Evolutionary conservation across 2,113 vertebrate genomes (phyloP), one percentile per base, ranked within the genome.

Genomic region (Apodemus speciosus): DNA sequence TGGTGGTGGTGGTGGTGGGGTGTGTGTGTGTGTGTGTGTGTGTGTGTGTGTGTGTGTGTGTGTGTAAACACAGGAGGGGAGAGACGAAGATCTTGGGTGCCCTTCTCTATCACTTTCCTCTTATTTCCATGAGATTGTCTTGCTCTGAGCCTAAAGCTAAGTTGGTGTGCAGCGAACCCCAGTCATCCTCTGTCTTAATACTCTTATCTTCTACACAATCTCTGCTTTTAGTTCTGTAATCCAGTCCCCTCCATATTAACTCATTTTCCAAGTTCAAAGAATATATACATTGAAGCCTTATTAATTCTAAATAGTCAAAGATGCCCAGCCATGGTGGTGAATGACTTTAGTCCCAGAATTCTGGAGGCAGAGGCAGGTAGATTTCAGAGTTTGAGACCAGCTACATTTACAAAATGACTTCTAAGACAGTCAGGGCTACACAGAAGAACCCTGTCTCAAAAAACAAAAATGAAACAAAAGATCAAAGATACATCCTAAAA

Each of bases 241-340:
- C 88, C 38, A 93, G 81, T n/a, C 64, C 16, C 72, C 35, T 77
- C 51, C 18, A 56, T 49, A 85, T 6, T 83, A 79, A 93, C 32
- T 88, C 35, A 2, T 76, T 95, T 90, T 69, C 62, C 71, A 94
- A 86, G 51, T 68, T 95, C 81, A 94, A 93, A 43, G 40, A 15
- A 89, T 80, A 96, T 0, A 49, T 40, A 89, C 32, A 85, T 3
- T 58, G 27, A 6, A 94, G 21, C 90, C 38, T 94, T 86, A 90
- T 43, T 83, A 60, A 93, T 87, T 95, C 75, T 60, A 76, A 90
- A 94, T 90, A 2, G 68, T 87, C 20, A 92, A 94, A 89, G 7
- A 92, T 62, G 10, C 10, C 69, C 69, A 72, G 69, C 18, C n/a
- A 38, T 40, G 69, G 20, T 40, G 18, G 20, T 72, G 20, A 38